A percentile compares a stretch with the other conserved stretches of the same genome.
Evolutionary conservation across 2,888 invertebrate genomes (phyloP).

Genomic region (Agrenia bidenticulata): DNA sequence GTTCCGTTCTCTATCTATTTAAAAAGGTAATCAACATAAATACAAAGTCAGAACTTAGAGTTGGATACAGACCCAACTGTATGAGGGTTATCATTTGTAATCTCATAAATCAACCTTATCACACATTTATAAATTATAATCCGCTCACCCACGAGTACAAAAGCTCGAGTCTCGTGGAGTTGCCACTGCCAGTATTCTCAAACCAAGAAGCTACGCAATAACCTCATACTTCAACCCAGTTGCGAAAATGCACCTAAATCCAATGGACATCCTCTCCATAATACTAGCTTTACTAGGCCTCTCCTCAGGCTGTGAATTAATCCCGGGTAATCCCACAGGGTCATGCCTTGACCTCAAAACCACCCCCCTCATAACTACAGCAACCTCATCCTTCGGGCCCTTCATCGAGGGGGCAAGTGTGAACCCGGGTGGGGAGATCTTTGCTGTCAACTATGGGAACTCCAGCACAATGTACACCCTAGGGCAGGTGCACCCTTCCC

Average conservation of each 20-base stretch:
- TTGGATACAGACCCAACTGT: too few species aligned
- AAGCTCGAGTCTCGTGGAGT: too few species aligned
- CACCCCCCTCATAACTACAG: constrained; percentile 24
- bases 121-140: too few species aligned
- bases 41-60: too few species aligned
- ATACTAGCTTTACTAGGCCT: background rate
- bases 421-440: constrained; percentile 39
- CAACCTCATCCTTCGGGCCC: constrained; percentile 36
- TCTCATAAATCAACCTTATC: too few species aligned
- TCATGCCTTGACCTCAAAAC: constrained; percentile 34
- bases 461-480: constrained; percentile 27
- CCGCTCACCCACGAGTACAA: too few species aligned
- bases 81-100: too few species aligned
- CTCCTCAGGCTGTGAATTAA: constrained; percentile 21
- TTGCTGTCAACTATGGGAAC: constrained; percentile 43
- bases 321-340: constrained; percentile 21
- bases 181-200: too few species aligned
- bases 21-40: too few species aligned
- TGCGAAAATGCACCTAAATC: background rate
- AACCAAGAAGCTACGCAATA: too few species aligned
- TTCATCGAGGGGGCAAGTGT: constrained; percentile 45
- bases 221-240: too few species aligned
- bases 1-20: too few species aligned
- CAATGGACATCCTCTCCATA: background rate
- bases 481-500: constrained; percentile 40